Evolutionary conservation across 2,888 invertebrate genomes (phyloP).

Genomic region (Oscheius sp.): DNA sequence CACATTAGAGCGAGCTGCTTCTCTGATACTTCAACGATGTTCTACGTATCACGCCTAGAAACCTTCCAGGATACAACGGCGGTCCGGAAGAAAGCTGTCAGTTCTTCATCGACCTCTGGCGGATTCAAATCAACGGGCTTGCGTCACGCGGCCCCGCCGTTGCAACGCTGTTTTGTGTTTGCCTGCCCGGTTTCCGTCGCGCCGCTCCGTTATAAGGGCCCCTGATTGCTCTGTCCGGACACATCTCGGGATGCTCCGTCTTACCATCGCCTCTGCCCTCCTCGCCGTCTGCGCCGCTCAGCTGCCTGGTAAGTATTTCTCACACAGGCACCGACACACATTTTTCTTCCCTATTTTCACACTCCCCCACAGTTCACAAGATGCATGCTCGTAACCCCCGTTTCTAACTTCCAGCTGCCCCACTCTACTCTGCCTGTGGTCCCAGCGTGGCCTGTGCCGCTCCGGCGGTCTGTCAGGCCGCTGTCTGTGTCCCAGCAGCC

Average conservation of each 20-base stretch:
- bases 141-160: conserved; percentile 28
- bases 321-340: not conserved
- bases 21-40: too few species aligned
- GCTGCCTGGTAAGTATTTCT: conserved; percentile 43
- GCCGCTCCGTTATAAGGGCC: conserved; percentile 11
- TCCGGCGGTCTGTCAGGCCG: conserved; percentile 61
- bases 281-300: conserved; percentile 47
- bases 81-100: conserved; percentile 20
- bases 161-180: conserved; percentile 39
- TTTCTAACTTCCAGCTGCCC: conserved; percentile 49
- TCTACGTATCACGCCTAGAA: too few species aligned
- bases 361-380: not conserved
- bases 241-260: conserved; percentile 45
- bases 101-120: conserved; percentile 16
- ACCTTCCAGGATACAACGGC: too few species aligned
- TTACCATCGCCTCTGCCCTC: conserved; percentile 47
- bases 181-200: conserved; percentile 33
- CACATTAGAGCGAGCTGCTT: too few species aligned
- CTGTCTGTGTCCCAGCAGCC: conserved; percentile 58
- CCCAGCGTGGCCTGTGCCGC: conserved; percentile 61
- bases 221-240: conserved; percentile 16
- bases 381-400: conserved; percentile 15
- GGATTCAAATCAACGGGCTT: conserved; percentile 14
- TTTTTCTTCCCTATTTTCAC: not conserved
- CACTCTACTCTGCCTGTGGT: conserved; percentile 64